Evolutionary conservation across 1,140 invertebrate genomes (phyloP).

Genomic region (Agrilus planipennis): DNA sequence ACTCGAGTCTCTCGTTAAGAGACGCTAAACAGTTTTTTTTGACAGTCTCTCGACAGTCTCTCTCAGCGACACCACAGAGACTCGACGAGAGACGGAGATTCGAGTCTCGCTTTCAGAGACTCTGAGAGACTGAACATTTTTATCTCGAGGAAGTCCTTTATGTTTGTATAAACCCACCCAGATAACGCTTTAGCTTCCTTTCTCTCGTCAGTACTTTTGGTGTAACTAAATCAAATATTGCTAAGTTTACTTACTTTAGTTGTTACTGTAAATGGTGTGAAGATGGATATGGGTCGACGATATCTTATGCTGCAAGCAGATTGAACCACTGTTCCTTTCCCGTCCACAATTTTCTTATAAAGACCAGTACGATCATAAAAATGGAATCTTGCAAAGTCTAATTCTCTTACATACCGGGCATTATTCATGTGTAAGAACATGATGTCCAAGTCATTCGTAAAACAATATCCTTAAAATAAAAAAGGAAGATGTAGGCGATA

Average conservation of each 20-base stretch:
- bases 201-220: background rate
- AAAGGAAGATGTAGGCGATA: background rate
- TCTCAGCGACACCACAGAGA: too few relatives aligned
- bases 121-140: background rate
- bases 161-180: background rate
- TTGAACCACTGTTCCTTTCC: conserved; percentile 53
- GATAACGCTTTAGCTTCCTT: too few relatives aligned
- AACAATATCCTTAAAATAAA: conserved; percentile 51
- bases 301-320: conserved; percentile 66
- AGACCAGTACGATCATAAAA: conserved; percentile 61
- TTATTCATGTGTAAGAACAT: conserved; percentile 77
- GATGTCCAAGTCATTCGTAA: conserved; percentile 69
- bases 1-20: too few relatives aligned
- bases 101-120: too few relatives aligned
- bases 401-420: conserved; percentile 64
- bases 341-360: conserved; percentile 46
- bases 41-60: too few relatives aligned
- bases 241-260: conserved; percentile 47
- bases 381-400: conserved; percentile 73
- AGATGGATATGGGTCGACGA: conserved; percentile 59
- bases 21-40: too few relatives aligned
- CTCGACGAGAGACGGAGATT: too few relatives aligned
- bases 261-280: conserved; percentile 59
- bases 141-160: background rate
- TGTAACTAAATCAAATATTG: background rate